Evolutionary conservation across 1,140 invertebrate species (phyloP), one percentile per base, ranked within the genome.

Genomic region (Drosophila navojoa): DNA sequence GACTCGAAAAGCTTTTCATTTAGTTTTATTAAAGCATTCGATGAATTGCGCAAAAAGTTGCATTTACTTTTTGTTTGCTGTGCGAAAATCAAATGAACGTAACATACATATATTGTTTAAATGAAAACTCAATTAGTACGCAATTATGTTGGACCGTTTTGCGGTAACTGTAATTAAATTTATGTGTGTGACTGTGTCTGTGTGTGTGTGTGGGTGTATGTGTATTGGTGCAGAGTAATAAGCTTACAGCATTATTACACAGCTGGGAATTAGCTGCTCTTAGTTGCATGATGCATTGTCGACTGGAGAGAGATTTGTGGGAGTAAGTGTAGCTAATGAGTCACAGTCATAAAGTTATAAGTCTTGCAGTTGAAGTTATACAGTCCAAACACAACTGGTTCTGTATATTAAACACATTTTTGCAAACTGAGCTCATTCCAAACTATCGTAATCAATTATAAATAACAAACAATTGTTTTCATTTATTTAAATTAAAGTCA

Each of bases 1-100:
- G n/a, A 54, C 22, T 38, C 54, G 67, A 77, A 74, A 87, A 82
- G 79, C 78, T 82, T 82, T 75, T 71, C 64, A 77, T 80, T 89
- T 84, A 70, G 81, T 76, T 86, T 76, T 72, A 79, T 87, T 86
- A 69, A 84, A 87, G 72, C 38, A 77, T 70, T 67, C 69, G 70
- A 59, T 60, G 60, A 80, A 67, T 70, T 61, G 61, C 53, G 6
- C 49, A 61, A 63, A 79, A 72, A 77, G 29, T 52, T 42, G n/a
- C 38, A 53, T 62, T 63, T 68, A 70, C 58, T 16, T 38, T 38
- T 38, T 38, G 2, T 66, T 25, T 59, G 29, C 29, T 16, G n/a
- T 7, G 13, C 27, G 25, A 2, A 45, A 61, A 59, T 29, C 27
- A 29, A 29, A 29, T 29, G 42, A 78, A 70, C 54, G 64, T 63